phyloP scores from a whole-genome alignment of 2,797 vertebrate species.

The Onychomys torridus region DNA sequence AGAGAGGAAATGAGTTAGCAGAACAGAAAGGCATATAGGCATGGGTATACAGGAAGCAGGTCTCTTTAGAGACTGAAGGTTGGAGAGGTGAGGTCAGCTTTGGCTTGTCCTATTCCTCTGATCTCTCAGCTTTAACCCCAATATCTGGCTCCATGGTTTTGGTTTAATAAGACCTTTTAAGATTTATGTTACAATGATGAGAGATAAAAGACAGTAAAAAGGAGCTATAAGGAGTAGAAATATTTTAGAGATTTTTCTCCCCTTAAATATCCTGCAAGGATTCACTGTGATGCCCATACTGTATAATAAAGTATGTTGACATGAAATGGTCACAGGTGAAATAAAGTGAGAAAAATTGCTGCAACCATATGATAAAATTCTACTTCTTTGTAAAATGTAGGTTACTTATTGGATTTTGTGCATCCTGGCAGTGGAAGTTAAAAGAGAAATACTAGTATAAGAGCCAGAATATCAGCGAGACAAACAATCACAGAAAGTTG shows the following conservation, averaged over 20 bases:
- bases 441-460: background rate
- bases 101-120: no score
- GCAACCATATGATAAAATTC: background rate
- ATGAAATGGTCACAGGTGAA: background rate
- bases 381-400: background rate
- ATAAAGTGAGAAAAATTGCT: background rate
- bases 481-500: background rate
- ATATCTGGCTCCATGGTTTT: no score
- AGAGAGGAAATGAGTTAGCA: no score
- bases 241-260: background rate
- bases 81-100: no score
- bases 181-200: background rate
- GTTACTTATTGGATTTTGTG: background rate
- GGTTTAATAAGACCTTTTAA: no score
- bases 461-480: background rate
- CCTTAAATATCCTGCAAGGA: background rate
- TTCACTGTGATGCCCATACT: background rate
- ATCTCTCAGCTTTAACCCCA: no score
- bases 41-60: no score
- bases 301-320: conserved; percentile 7
- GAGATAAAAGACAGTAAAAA: background rate
- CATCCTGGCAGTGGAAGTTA: background rate
- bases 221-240: background rate
- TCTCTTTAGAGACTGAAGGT: no score
- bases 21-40: no score